Evolutionary conservation across 2,888 invertebrate species (phyloP), one percentile per base, ranked within the genome.

Genomic region (Ormyrus nitidulus): DNA sequence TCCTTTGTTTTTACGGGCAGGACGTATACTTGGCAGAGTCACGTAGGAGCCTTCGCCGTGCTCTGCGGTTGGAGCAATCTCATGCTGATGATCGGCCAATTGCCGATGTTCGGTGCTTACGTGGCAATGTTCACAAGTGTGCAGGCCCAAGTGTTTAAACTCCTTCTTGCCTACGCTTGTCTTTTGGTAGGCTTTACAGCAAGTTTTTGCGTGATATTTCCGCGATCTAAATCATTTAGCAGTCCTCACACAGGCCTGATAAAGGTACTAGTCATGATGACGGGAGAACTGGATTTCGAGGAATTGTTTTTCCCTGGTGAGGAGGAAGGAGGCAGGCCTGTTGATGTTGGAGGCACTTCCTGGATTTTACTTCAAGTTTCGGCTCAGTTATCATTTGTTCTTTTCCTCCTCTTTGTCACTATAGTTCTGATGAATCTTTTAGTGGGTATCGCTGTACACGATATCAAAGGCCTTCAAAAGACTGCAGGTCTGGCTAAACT

Each of bases 81-180:
- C n/a, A 96, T 97, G 96, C 92, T 96, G 89, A 96, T 96, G 95
- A 95, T 97, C 78, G 97, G 97, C 0, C 96, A 97, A 86, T 91
- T 97, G 58, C 97, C 97, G 0, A 94, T 96, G 70, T 96, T 97
- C 87, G 97, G 97, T 19, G 95, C 96, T 0, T 97, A 97, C 87
- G 96, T 97, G 5, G 97, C 97, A 0, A 97, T 97, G 97, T 96
- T 96, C 85, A 96, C 96, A 1, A 94, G 95, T 90, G 96, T 96
- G 0, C 96, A 96, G 88, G 96, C 95, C 66, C 96, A 97, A 91
- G 96, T 97, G 85, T 95, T 96, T 7, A 96, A 96, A 87, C 91
- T 97, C n/a, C 93, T 97, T 70, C 92, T 96, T 91, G 96, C 96
- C 0, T 97, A 96, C 88, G 95, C 95, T 0, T 96, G 96, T 86